Percentiles rank a stretch among this genome's conserved stretches.
Evolutionary conservation across 1,140 invertebrate genomes (phyloP).

Genomic region (Drosophila varians): DNA sequence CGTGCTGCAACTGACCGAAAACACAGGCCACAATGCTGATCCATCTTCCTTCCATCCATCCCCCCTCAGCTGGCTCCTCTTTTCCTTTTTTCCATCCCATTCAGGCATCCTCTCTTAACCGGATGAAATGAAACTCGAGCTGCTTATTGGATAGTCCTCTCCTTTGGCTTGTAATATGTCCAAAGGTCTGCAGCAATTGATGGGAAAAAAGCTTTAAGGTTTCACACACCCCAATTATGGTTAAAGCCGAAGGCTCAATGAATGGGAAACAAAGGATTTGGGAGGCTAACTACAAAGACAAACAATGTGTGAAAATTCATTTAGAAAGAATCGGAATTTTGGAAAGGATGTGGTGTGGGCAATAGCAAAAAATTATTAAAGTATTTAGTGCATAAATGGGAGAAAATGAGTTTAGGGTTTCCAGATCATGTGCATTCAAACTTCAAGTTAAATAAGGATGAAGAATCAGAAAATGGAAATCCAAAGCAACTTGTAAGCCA

Average conservation of each 20-base stretch:
- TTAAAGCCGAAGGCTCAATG: neutral
- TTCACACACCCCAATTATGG: conserved; percentile 46
- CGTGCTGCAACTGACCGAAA: conserved; percentile 68
- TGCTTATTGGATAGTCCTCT: conserved; percentile 59
- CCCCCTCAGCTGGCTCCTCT: neutral
- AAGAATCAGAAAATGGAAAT: too few species aligned
- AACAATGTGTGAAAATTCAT: neutral
- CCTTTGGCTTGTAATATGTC: neutral
- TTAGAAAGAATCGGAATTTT: neutral
- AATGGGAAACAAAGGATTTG: neutral
- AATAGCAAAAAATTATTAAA: neutral
- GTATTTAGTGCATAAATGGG: too few species aligned
- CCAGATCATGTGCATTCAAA: too few species aligned
- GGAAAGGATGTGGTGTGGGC: neutral
- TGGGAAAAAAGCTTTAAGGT: conserved; percentile 33
- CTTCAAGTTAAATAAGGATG: too few species aligned
- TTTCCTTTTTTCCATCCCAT: neutral
- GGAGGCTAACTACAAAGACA: neutral
- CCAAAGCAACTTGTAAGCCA: too few species aligned
- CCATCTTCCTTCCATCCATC: conserved; percentile 9
- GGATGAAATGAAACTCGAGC: conserved; percentile 57
- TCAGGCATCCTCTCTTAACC: conserved; percentile 19
- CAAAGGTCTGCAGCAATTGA: conserved; percentile 41
- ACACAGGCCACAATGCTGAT: conserved; percentile 21
- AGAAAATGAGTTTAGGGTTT: too few species aligned